Conservation (phyloP, 2,888 invertebrate species). For the Drosophila longiperda region DNA sequence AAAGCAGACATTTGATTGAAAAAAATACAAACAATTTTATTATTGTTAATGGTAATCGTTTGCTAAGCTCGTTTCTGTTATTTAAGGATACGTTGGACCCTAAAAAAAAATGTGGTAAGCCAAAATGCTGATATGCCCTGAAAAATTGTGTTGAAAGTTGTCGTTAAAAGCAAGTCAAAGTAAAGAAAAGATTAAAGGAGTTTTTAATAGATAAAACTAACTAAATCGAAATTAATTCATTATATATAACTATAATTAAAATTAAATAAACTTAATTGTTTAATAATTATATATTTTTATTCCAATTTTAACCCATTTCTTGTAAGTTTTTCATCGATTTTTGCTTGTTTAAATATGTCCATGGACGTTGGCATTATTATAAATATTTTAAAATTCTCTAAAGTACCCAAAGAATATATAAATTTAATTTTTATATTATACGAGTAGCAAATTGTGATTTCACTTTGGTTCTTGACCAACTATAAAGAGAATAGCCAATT, state of each 20-base stretch:
- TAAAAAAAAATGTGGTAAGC: neutral
- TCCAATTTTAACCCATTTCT: no score
- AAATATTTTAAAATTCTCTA: neutral
- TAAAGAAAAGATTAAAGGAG: neutral
- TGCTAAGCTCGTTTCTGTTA: neutral
- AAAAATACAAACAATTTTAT: slow-evolving; percentile 5
- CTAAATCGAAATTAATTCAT: neutral
- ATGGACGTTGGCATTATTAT: neutral
- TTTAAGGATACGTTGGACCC: neutral
- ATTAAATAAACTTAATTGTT: no score
- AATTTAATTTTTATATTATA: neutral
- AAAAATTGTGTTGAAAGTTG: neutral
- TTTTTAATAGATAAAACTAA: neutral
- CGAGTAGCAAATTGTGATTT: neutral
- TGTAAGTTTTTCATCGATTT: neutral
- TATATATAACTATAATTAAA: neutral
- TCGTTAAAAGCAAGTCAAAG: neutral
- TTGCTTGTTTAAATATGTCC: neutral
- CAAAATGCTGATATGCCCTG: neutral
- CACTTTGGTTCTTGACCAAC: slow-evolving; percentile 8
- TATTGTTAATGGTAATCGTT: slow-evolving; percentile 6
- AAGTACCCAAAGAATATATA: neutral
- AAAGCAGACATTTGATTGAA: slow-evolving; percentile 46
- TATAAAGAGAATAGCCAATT: slow-evolving; percentile 71
- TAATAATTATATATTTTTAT: no score